A percentile compares a stretch with the other conserved stretches of the same genome.
Conservation (phyloP, 2,888 invertebrate species). For the Lasioglossum figueresi region DNA sequence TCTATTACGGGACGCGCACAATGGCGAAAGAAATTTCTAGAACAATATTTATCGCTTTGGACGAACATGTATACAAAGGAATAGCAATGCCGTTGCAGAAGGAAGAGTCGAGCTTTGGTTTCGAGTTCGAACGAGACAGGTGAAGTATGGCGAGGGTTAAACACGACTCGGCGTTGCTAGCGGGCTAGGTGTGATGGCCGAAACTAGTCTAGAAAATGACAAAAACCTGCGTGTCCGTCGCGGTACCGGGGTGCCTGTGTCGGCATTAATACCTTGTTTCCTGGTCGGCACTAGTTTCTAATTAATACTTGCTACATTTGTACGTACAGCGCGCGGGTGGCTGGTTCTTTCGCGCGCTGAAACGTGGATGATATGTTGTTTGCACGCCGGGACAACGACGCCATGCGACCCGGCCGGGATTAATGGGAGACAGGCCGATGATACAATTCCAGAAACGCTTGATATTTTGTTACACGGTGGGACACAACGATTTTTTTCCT, state of each 20-base stretch:
- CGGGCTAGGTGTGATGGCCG: slow-evolving; percentile 33
- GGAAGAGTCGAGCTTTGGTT: not conserved
- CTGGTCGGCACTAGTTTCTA: slow-evolving; percentile 55
- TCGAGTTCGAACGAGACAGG: not conserved
- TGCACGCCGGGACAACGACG: slow-evolving; percentile 57
- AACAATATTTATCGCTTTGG: not conserved
- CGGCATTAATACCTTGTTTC: slow-evolving; percentile 55
- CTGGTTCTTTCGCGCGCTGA: slow-evolving; percentile 54
- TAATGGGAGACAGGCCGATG: slow-evolving; percentile 58
- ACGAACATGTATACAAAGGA: not conserved
- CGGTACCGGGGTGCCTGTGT: slow-evolving; percentile 29
- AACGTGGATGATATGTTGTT: slow-evolving; percentile 61
- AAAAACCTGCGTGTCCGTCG: slow-evolving; percentile 47
- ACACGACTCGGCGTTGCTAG: not conserved
- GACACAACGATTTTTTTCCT: slow-evolving; percentile 35
- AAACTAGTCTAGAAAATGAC: slow-evolving; percentile 24
- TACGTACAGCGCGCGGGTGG: slow-evolving; percentile 38
- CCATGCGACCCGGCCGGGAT: slow-evolving; percentile 49
- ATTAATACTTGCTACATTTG: slow-evolving; percentile 62
- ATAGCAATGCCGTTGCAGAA: not conserved
- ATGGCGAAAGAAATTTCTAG: not conserved
- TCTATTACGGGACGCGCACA: not conserved
- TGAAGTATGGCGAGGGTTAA: not conserved
- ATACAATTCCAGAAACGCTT: slow-evolving; percentile 57
- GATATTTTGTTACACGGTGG: slow-evolving; percentile 44